These are phyloP conservation scores for Indicator indicator DNA, from an alignment of 2,113 vertebrate species.

Conservation along the genomic window DNA sequence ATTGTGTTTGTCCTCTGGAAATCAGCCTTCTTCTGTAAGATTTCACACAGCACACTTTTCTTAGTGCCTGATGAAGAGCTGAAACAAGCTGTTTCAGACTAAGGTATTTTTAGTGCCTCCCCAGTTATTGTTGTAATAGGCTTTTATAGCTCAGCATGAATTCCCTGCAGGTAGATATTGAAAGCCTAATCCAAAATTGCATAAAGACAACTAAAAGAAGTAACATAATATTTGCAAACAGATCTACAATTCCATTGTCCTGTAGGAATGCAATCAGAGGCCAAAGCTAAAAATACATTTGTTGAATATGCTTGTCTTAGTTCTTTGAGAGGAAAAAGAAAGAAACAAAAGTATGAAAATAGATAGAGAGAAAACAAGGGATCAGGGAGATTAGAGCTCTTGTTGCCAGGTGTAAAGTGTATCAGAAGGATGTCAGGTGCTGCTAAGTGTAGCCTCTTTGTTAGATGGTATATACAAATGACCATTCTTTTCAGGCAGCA, in stretches of 20 bases:
- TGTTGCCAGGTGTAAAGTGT: background rate
- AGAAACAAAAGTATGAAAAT: background rate
- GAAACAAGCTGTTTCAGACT: conserved; percentile 44
- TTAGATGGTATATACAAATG: background rate
- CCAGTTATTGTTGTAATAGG: conserved; percentile 34
- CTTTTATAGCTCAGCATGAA: conserved; percentile 50
- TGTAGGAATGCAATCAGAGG: background rate
- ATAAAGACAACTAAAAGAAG: conserved; percentile 39
- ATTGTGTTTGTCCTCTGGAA: conserved; percentile 42
- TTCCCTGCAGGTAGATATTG: conserved; percentile 44
- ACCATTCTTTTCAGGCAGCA: background rate
- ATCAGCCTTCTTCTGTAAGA: background rate
- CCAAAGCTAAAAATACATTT: conserved; percentile 35
- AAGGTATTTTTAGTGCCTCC: conserved; percentile 54
- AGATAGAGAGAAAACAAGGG: background rate
- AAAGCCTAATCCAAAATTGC: conserved; percentile 46
- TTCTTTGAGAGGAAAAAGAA: background rate
- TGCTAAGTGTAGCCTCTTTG: background rate
- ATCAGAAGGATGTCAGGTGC: background rate
- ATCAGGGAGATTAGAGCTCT: background rate
- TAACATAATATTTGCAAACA: conserved; percentile 18
- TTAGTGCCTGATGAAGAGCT: conserved; percentile 30
- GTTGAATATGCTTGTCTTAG: conserved; percentile 5
- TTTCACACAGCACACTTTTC: background rate
- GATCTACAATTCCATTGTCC: conserved; percentile 29